phyloP scores from a whole-genome alignment of 2,797 vertebrate species.

The Chloroceryle amazona region DNA sequence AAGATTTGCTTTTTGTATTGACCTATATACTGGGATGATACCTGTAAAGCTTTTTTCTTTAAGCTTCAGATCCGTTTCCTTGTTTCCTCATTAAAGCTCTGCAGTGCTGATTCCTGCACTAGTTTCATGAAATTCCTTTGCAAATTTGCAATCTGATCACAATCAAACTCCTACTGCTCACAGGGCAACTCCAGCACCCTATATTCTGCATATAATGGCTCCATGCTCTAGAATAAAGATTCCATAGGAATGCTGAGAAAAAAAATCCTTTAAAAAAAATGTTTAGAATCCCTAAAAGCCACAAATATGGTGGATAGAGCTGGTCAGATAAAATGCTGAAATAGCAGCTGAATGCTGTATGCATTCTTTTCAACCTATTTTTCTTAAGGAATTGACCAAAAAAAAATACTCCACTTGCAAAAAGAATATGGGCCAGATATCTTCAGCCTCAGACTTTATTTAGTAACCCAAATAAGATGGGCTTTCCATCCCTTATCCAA shows the following conservation, averaged over 20 bases:
- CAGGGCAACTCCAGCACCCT: background rate
- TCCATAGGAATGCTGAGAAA: background rate
- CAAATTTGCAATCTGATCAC: background rate
- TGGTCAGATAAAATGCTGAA: background rate
- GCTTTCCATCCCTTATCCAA: background rate
- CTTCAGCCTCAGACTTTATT: constrained; percentile 1
- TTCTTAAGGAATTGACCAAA: background rate
- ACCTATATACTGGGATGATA: background rate
- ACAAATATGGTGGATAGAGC: background rate
- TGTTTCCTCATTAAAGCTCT: background rate
- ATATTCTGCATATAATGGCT: background rate
- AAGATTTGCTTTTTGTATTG: background rate
- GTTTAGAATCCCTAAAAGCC: background rate
- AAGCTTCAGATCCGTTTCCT: background rate
- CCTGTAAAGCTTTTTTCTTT: background rate
- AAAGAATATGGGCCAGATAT: background rate
- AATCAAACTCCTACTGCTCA: background rate
- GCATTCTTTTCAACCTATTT: background rate
- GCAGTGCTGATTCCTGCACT: background rate
- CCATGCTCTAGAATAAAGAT: background rate
- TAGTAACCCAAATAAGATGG: background rate
- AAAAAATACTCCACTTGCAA: constrained; percentile 8
- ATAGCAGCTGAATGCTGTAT: background rate
- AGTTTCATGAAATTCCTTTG: background rate
- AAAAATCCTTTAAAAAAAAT: background rate